phyloP scores from a whole-genome alignment of 1,140 invertebrate species.

The Uloborus diversus region DNA sequence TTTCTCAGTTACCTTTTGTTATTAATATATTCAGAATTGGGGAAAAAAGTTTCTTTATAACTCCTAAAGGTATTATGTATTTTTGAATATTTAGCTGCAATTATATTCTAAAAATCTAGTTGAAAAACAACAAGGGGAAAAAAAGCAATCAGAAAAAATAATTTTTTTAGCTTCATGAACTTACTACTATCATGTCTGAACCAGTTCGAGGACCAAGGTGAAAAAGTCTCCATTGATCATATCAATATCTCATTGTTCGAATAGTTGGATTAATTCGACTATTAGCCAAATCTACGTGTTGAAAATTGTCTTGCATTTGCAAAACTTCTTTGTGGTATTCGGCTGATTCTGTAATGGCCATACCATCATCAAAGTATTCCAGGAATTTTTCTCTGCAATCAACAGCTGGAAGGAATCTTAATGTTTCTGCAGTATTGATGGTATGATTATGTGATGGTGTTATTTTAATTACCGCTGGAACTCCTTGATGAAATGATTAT shows the following conservation, averaged over 20 bases:
- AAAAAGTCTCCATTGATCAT: not conserved
- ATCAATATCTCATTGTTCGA: not conserved
- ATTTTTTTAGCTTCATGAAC: not conserved
- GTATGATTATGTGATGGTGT: not conserved
- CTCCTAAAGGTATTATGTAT: too few relatives aligned
- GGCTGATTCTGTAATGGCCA: not conserved
- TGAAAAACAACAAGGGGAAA: too few relatives aligned
- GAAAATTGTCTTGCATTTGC: not conserved
- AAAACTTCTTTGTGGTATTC: not conserved
- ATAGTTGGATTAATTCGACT: not conserved
- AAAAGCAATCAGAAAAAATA: too few relatives aligned
- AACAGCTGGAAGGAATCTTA: not conserved
- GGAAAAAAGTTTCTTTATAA: too few relatives aligned
- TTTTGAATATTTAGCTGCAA: too few relatives aligned
- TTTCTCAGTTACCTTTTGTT: too few relatives aligned
- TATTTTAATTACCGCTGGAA: not conserved
- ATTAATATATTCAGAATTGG: too few relatives aligned
- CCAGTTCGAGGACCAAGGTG: not conserved
- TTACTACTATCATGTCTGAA: not conserved
- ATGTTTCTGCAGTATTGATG: not conserved
- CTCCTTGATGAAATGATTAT: too few relatives aligned
- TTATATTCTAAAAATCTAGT: too few relatives aligned
- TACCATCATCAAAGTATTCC: not conserved
- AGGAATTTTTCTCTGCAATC: not conserved
- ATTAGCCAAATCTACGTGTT: not conserved